A percentile compares a stretch with the other conserved stretches of the same genome.
Conservation (phyloP, 2,113 vertebrate genomes). For the Dolichallabes microphthalmus region DNA sequence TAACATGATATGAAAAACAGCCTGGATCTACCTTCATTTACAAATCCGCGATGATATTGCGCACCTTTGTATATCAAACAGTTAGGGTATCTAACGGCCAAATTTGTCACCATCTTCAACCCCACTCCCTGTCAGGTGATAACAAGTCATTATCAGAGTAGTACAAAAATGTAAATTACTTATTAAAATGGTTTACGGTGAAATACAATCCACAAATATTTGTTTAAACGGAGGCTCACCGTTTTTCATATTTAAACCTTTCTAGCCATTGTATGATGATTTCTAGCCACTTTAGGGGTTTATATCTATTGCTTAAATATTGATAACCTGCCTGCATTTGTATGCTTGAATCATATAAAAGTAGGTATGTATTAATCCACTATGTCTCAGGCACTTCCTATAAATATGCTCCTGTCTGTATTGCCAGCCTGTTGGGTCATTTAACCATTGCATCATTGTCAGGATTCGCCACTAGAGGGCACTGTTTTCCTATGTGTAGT, state of each 20-base stretch:
- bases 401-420: too few relatives aligned
- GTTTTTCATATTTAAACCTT: not conserved
- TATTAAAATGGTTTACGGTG: not conserved
- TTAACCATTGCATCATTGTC: too few relatives aligned
- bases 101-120: slow-evolving; percentile 1
- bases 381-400: too few relatives aligned
- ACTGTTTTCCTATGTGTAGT: too few relatives aligned
- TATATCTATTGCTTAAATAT: too few relatives aligned
- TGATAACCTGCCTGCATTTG: too few relatives aligned
- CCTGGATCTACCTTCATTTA: not conserved
- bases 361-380: too few relatives aligned
- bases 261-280: too few relatives aligned
- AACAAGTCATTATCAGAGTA: not conserved
- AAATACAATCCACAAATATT: not conserved
- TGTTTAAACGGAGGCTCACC: not conserved
- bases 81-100: slow-evolving; percentile 52
- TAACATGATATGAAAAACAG: not conserved
- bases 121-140: not conserved
- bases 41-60: accelerated
- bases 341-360: too few relatives aligned
- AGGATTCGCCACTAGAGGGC: too few relatives aligned
- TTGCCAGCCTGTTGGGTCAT: too few relatives aligned
- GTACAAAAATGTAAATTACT: not conserved
- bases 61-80: slow-evolving; percentile 56
- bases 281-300: too few relatives aligned